These are phyloP conservation scores for Tetranychus piercei DNA, from an alignment of 2,888 invertebrate genomes.

Conservation along the genomic window DNA sequence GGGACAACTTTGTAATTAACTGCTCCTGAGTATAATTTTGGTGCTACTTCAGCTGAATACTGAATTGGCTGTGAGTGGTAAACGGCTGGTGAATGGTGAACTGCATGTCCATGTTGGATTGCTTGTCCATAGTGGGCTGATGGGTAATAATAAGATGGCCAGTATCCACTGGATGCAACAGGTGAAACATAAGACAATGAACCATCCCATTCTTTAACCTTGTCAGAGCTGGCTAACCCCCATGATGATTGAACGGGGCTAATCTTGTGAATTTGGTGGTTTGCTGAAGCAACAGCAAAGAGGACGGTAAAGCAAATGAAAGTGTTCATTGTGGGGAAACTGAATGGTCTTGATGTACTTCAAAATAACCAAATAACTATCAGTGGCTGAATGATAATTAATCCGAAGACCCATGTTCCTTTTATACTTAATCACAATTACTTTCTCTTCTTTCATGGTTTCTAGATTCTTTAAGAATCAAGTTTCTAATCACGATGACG, in stretches of 20 bases:
- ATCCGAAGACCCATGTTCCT: not conserved
- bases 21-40: not conserved
- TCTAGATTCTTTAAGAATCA: not conserved
- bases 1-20: not conserved
- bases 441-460: not conserved
- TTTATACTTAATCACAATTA: not conserved
- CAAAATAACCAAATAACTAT: not conserved
- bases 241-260: not conserved
- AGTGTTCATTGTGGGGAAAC: not conserved
- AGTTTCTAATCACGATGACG: not conserved
- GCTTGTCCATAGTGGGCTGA: not conserved
- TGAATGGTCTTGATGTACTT: not conserved
- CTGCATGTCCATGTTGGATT: no score
- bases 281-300: not conserved
- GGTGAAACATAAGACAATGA: not conserved
- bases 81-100: no score
- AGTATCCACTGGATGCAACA: not conserved
- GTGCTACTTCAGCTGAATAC: not conserved
- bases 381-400: not conserved
- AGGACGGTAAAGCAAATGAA: not conserved
- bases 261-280: not conserved
- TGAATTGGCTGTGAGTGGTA: no score
- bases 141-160: not conserved
- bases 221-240: not conserved
- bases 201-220: not conserved